Percentiles rank a stretch among this genome's conserved stretches.
Conservation (phyloP, 92 coral and sea anemone genomes). For the Palythoa heliodiscus region DNA sequence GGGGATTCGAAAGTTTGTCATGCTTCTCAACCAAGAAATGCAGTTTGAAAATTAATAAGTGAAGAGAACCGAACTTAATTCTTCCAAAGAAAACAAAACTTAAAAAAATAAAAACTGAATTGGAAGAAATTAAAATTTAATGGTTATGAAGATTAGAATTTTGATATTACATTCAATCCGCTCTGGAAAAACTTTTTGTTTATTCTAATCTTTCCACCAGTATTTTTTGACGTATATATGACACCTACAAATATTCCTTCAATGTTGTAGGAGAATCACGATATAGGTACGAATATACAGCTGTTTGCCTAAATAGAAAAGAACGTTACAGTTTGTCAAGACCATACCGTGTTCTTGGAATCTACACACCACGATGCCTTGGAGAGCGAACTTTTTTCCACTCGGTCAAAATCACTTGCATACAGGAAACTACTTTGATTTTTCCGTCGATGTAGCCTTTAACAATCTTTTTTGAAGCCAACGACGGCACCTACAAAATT, state of each 20-base stretch:
- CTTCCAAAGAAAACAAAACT: constrained; percentile 3
- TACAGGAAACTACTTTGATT: background rate
- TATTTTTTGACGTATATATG: background rate
- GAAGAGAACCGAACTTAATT: background rate
- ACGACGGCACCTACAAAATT: background rate
- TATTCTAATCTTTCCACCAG: background rate
- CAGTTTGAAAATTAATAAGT: background rate
- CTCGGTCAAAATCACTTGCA: background rate
- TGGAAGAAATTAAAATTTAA: constrained; percentile 30
- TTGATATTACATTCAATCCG: background rate
- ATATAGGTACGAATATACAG: background rate
- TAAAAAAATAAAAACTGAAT: background rate
- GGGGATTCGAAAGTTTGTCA: background rate
- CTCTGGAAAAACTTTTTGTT: background rate
- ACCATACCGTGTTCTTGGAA: background rate
- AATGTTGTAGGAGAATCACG: background rate
- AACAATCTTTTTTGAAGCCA: constrained; percentile 2
- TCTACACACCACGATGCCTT: too few species aligned
- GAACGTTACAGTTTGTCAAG: too few species aligned
- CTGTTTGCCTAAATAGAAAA: too few species aligned
- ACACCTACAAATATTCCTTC: background rate
- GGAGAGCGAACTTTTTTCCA: background rate
- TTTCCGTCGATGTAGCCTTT: background rate
- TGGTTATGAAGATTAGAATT: constrained; percentile 24
- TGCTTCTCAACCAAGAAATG: background rate